Evolutionary conservation across 2,113 vertebrate species (phyloP), one percentile per base, ranked within the genome.

Genomic region (Vulpes lagopus): DNA sequence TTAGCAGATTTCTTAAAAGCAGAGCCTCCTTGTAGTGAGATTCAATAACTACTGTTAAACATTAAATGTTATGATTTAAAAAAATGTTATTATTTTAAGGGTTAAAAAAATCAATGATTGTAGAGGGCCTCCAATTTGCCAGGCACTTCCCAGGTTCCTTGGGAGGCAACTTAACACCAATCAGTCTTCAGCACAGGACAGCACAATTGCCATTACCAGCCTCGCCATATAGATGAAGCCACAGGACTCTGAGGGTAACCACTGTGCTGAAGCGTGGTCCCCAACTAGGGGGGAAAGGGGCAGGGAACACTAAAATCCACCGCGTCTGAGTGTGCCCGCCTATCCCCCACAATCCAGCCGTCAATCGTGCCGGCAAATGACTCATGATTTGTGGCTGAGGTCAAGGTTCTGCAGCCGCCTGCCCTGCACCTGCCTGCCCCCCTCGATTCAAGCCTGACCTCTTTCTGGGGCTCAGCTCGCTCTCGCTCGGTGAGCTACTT

Each of bases 1-100:
- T 43, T 43, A 95, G 49, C 59, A 92, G 49, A 60, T 94, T 90
- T 98, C 81, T 95, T 89, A 94, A 96, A 95, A 91, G n/a, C 30
- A 97, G 64, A 89, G 49, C 59, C 27, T 87, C 78, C 30, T 82
- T n/a, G n/a, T 95, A 65, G 43, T 1, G 4, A 84, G 82, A 65
- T 38, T 91, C 89, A 51, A 23, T 59, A 78, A 57, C 65, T 95
- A 87, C 55, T n/a, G n/a, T 65, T 74, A 69, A 4, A 53, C 17
- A 51, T 83, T 79, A 91, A 38, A n/a, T 97, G 43, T 43, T 43
- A 43, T 96, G 71, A 87, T 86, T 98, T 69, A 71, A 96, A 94
- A 38, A 67, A 88, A 85, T 92, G 71, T 55, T 80, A 35, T 53
- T 84, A 90, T 98, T 95, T 94, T 95, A 91, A 89, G 25, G 43